Evolutionary conservation across 2,113 vertebrate genomes (phyloP).

Genomic region (Tachysurus vachellii): DNA sequence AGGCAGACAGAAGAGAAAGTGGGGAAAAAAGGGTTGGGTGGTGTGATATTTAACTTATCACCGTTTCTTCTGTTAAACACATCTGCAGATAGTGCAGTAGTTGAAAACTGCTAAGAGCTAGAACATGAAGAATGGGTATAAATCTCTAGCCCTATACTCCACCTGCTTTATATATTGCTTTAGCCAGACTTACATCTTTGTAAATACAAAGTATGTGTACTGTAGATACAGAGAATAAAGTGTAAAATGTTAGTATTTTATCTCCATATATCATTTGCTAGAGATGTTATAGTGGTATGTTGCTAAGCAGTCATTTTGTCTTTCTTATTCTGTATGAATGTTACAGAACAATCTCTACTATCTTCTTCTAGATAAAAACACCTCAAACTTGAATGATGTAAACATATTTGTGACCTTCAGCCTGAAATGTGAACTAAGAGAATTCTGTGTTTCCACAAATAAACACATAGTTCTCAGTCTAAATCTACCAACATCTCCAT

Average conservation of each 20-base stretch:
- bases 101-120: slow-evolving; percentile 24
- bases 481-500: slow-evolving; percentile 61
- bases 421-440: slow-evolving; percentile 35
- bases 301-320: not conserved
- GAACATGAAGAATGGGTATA: slow-evolving; percentile 44
- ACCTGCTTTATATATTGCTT: slow-evolving; percentile 53
- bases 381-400: slow-evolving; percentile 29
- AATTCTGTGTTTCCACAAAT: slow-evolving; percentile 28
- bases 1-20: not conserved
- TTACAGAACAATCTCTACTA: not conserved
- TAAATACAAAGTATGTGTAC: slow-evolving; percentile 54
- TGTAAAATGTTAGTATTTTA: slow-evolving; percentile 25
- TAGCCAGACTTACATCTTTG: slow-evolving; percentile 52
- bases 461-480: slow-evolving; percentile 47
- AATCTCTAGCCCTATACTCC: slow-evolving; percentile 56
- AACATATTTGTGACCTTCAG: slow-evolving; percentile 12
- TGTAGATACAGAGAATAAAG: slow-evolving; percentile 50
- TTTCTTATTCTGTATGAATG: not conserved
- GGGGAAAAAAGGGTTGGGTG: not conserved
- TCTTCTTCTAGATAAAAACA: slow-evolving; percentile 14
- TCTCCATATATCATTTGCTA: not conserved
- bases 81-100: slow-evolving; percentile 24
- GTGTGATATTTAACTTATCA: not conserved
- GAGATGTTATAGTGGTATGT: not conserved
- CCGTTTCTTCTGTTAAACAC: slow-evolving; percentile 31